Percentiles rank a stretch among this genome's conserved stretches.
Conservation (phyloP, 2,113 vertebrate genomes). For the Apistogramma diplotaenia region DNA sequence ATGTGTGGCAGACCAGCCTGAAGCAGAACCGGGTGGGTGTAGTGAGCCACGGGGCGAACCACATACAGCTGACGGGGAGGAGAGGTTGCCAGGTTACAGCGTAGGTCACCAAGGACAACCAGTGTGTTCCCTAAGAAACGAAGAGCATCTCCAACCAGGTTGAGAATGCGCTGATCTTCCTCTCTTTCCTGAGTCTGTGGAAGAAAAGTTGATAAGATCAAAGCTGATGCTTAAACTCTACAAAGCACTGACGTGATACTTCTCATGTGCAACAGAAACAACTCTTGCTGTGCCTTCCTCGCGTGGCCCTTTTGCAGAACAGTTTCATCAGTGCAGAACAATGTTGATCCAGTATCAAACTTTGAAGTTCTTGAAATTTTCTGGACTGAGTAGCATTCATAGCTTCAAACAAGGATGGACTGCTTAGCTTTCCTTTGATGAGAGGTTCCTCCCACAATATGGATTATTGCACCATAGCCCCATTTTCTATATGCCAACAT, state of each 20-base stretch:
- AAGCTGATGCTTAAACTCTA: background rate
- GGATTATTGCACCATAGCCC: background rate
- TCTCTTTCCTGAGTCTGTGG: conserved; percentile 81
- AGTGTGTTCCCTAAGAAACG: conserved; percentile 85
- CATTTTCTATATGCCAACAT: background rate
- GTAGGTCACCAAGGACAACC: conserved; percentile 82
- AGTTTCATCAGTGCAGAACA: background rate
- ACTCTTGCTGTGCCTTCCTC: background rate
- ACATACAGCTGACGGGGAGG: conserved; percentile 83
- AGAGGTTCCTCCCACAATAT: background rate
- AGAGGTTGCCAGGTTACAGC: conserved; percentile 80
- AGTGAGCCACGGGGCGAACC: conserved; percentile 83
- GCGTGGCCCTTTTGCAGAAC: background rate
- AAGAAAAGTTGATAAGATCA: background rate
- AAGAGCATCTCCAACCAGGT: conserved; percentile 83
- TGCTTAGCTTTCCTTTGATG: background rate
- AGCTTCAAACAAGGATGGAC: background rate
- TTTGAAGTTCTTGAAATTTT: background rate
- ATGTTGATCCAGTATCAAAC: background rate
- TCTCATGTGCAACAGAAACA: background rate
- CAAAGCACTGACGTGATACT: background rate
- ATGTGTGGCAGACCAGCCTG: conserved; percentile 77
- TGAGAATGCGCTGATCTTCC: conserved; percentile 84
- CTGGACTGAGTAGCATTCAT: background rate
- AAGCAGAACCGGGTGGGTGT: conserved; percentile 80